Percentiles rank a stretch among this genome's conserved stretches.
Conservation (phyloP, 2,113 vertebrate species). For the human (Homo sapiens) region DNA sequence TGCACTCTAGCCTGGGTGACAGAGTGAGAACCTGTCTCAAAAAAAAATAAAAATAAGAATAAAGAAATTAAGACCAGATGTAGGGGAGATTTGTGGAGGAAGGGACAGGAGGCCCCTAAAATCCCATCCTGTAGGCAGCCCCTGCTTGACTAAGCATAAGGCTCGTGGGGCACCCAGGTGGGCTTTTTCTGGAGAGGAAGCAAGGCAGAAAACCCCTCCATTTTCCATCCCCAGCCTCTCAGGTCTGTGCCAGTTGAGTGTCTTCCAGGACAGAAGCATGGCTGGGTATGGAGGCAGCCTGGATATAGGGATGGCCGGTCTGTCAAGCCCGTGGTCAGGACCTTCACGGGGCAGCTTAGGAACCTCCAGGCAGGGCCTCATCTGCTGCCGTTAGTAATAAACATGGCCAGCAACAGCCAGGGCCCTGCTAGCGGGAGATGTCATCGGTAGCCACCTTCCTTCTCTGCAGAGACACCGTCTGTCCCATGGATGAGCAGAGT, state of each 20-base stretch:
- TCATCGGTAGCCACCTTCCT: background rate
- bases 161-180: too few relatives aligned
- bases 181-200: background rate
- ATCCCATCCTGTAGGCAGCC: background rate
- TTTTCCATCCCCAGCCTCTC: background rate
- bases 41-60: too few relatives aligned
- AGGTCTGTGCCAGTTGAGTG: background rate
- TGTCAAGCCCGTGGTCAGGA: background rate
- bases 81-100: fast-evolving
- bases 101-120: background rate
- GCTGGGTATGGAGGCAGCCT: background rate
- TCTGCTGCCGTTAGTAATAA: too few relatives aligned
- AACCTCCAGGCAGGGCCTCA: background rate
- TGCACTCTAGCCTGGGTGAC: too few relatives aligned
- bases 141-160: background rate
- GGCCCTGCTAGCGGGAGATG: background rate
- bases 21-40: too few relatives aligned
- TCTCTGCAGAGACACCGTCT: background rate
- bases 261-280: background rate
- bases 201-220: background rate
- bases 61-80: background rate
- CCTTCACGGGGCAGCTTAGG: background rate
- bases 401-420: background rate
- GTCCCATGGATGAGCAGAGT: background rate
- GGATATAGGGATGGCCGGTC: too few relatives aligned